Evolutionary conservation across 2,888 invertebrate species (phyloP), one percentile per base, ranked within the genome.

Genomic region (Plutella xylostella): DNA sequence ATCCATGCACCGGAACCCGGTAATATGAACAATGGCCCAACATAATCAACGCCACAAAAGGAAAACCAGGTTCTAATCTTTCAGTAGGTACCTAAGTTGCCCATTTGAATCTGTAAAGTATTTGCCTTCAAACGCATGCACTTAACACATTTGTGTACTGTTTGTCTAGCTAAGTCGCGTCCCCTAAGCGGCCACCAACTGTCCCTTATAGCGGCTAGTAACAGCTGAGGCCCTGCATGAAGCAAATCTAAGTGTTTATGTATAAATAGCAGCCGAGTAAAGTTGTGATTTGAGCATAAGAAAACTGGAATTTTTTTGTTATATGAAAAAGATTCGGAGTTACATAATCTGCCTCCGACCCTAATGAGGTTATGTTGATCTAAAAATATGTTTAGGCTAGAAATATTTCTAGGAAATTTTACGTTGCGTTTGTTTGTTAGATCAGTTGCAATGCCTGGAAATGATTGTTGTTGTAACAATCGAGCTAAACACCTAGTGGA

Each of bases 101-200:
- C n/a, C n/a, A n/a, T n/a, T n/a, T n/a, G 25, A 25, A 25, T 11
- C 11, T 25, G 25, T 18, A 48, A 17, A 11, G 48, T 51, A 17
- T 41, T 37, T 2, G 30, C 48, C 19, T 42, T 15, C 7, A 51
- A n/a, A 2, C 53, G 49, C 4, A 34, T 21, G 49, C 49, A 51
- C 47, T 51, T 53, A 52, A 51, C 54, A 53, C 53, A 55, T 50
- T 55, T 49, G 49, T 48, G 49, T 47, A 19, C 35, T 14, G n/a
- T n/a, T 33, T 33, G 33, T 4, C n/a, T 33, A 4, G n/a, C 33
- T n/a, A 33, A 14, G n/a, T 33, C 33, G n/a, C 33, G 11, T 9
- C 50, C 45, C 22, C 25, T 9, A 11, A 45, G 12, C 19, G 47
- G 47, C 47, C 49, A 49, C 11, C 20, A 47, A 2, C n/a, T 30